A percentile compares a stretch with the other conserved stretches of the same genome.
phyloP scores from a whole-genome alignment of 2,797 vertebrate genomes.

The Gadopsis bispinosus region DNA sequence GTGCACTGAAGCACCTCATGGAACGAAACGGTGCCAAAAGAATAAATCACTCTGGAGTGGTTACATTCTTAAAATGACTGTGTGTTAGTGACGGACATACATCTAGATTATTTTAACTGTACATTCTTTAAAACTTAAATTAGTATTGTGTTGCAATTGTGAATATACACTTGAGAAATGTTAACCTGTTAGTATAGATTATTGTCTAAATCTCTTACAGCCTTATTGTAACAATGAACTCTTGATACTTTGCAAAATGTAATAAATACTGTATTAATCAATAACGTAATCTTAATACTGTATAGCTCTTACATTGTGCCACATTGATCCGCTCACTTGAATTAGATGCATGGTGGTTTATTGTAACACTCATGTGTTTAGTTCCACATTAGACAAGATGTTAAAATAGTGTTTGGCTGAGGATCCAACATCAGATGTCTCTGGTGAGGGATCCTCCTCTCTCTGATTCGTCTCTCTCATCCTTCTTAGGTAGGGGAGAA shows the following conservation, averaged over 20 bases:
- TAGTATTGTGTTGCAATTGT: background rate
- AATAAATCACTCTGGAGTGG: background rate
- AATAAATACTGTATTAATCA: conserved; percentile 6
- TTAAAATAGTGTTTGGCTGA: background rate
- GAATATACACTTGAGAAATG: background rate
- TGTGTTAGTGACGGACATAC: background rate
- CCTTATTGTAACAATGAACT: background rate
- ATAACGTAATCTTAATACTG: background rate
- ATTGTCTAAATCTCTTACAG: background rate
- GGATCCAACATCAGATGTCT: background rate
- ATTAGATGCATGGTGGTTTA: conserved; percentile 26
- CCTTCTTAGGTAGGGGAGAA: background rate
- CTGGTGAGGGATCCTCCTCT: background rate
- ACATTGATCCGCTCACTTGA: conserved; percentile 9
- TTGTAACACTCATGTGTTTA: background rate
- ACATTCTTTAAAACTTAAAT: conserved; percentile 1
- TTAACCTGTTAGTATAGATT: background rate
- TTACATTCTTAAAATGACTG: background rate
- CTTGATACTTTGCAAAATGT: background rate
- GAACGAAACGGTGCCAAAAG: background rate
- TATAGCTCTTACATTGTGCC: background rate
- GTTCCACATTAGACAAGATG: background rate
- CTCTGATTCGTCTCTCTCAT: background rate
- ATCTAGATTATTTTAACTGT: background rate
- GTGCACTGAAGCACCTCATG: background rate